Conservation (phyloP, 92 coral and sea anemone genomes). For the Chrysogorgia sp. region DNA sequence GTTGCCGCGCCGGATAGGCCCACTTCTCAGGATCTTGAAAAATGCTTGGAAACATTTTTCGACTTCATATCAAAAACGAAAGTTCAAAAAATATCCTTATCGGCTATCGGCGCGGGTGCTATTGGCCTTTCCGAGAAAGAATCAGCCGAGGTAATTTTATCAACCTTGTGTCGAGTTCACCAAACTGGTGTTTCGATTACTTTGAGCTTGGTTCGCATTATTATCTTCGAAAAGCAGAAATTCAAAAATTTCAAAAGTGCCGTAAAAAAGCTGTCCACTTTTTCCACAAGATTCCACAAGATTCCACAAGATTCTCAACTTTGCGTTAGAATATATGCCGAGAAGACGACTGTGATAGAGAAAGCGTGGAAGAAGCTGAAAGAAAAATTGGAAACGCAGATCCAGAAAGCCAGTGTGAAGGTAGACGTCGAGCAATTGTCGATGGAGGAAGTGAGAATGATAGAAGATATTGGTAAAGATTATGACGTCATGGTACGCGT, state of each 20-base stretch:
- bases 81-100: conserved; percentile 31
- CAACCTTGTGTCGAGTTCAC: not conserved
- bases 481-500: conserved; percentile 5
- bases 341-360: not conserved
- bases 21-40: conserved; percentile 8
- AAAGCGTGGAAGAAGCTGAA: conserved; percentile 20
- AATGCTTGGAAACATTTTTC: conserved; percentile 34
- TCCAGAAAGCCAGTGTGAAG: not conserved
- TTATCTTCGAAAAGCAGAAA: conserved; percentile 13
- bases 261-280: not conserved
- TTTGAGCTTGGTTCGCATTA: conserved; percentile 19
- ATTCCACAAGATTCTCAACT: not conserved
- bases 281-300: not conserved
- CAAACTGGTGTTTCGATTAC: not conserved
- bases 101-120: conserved; percentile 37
- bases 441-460: not conserved
- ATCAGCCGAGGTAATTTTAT: conserved; percentile 40
- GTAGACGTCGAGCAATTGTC: conserved; percentile 11
- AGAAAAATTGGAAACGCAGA: not conserved
- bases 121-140: conserved; percentile 29
- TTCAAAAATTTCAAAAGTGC: not conserved
- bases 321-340: conserved; percentile 1
- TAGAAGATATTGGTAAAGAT: not conserved
- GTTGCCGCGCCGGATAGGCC: conserved; percentile 33
- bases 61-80: conserved; percentile 10